Evolutionary conservation across 2,113 vertebrate species (phyloP).

Genomic region (Callionymus lyra): DNA sequence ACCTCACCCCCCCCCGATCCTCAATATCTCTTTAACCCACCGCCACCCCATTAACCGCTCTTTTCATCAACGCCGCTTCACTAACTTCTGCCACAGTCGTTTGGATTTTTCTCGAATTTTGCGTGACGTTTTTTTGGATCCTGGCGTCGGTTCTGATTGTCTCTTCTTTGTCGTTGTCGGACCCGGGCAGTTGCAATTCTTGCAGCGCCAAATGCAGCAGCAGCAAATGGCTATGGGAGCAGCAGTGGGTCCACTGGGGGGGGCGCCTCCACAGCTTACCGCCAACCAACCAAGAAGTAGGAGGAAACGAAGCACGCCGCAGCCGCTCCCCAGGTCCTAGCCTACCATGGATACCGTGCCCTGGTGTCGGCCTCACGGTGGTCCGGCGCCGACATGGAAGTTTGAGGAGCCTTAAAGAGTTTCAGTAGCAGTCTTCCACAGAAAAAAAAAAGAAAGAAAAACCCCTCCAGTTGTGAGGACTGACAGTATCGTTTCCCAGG

Average conservation of each 20-base stretch:
- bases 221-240: slow-evolving; percentile 84
- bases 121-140: not conserved
- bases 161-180: slow-evolving; percentile 26
- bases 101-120: not conserved
- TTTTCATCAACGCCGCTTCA: slow-evolving; percentile 40
- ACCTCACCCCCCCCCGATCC: slow-evolving; percentile 9
- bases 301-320: slow-evolving; percentile 77
- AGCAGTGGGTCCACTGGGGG: slow-evolving; percentile 68
- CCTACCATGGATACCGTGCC: slow-evolving; percentile 51
- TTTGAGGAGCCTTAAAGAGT: too few species aligned
- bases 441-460: not conserved
- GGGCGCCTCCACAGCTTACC: slow-evolving; percentile 76
- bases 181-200: slow-evolving; percentile 85
- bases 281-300: slow-evolving; percentile 96
- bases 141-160: not conserved
- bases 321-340: slow-evolving; percentile 60
- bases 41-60: slow-evolving; percentile 42
- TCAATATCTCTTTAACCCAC: slow-evolving; percentile 12
- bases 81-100: slow-evolving; percentile 28
- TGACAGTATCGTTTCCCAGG: slow-evolving; percentile 38
- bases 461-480: slow-evolving; percentile 4
- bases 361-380: slow-evolving; percentile 11
- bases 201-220: slow-evolving; percentile 94
- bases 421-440: slow-evolving; percentile 1
- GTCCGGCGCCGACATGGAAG: slow-evolving; percentile 22